Evolutionary conservation across 2,888 invertebrate genomes (phyloP), one percentile per base, ranked within the genome.

Genomic region (Heliconius sara): DNA sequence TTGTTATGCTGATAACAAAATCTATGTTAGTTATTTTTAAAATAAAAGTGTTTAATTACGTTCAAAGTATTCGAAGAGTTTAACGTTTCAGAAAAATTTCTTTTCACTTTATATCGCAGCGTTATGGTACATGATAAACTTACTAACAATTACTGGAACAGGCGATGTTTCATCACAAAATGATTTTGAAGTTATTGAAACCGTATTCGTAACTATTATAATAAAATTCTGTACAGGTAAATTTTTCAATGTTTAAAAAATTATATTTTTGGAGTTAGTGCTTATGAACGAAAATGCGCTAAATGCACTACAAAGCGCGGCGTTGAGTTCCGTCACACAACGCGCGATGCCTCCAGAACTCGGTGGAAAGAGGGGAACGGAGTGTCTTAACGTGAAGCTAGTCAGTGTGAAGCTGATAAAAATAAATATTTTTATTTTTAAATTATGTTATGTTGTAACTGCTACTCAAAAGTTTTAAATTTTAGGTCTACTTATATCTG

Each of bases 181-280:
- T 76, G 88, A 91, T 79, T 90, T 92, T 34, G 96, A 96, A 92
- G 92, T 95, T 19, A 87, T 95, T 10, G 95, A 95, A 84, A 93
- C 95, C 30, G 91, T 94, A 30, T 86, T 95, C 25, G 88, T 95
- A 43, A 93, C 95, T 75, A 91, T 96, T 10, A 82, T 94, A 19
- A 95, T 95, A 22, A 95, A 95, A 85, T 95, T 95, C 85, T 93
- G 94, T 83, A 92, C 95, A 85, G 96, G 95, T 94, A 85, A 22
- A 39, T 10, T 34, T 67, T 22, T n/a, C 22, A n/a, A 39, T 39
- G 22, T 68, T 47, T 47, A 6, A 47, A 47, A 47, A 39, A 1
- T 34, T 5, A 34, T 39, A 39, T 39, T 39, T 39, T 10, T 39
- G 39, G 39, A 39, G 39, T 39, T 39, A 9, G 39, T 7, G 39